These are phyloP conservation scores for Coenonympha arcania DNA, from an alignment of 2,888 invertebrate species.

Conservation along the genomic window DNA sequence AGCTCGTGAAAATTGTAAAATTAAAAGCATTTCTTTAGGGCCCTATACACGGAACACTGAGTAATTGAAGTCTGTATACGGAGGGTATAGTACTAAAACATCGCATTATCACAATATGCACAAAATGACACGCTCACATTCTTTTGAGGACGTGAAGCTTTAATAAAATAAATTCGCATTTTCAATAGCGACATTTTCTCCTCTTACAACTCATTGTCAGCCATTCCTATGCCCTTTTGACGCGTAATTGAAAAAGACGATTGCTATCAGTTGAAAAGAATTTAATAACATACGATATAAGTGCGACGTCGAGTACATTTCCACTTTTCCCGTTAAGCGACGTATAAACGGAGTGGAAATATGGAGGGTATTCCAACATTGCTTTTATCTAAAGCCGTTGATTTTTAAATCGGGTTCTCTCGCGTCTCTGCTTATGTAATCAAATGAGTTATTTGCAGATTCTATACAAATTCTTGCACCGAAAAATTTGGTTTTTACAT, in stretches of 20 bases:
- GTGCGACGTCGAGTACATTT: constrained; percentile 40
- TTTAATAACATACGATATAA: constrained; percentile 65
- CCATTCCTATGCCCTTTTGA: constrained; percentile 61
- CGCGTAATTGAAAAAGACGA: constrained; percentile 68
- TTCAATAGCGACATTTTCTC: constrained; percentile 51
- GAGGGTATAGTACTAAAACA: neutral
- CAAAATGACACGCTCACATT: constrained; percentile 29
- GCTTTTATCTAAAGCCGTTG: neutral
- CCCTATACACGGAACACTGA: too few species aligned
- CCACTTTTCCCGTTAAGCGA: constrained; percentile 37
- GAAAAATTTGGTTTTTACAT: too few species aligned
- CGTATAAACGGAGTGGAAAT: constrained; percentile 21
- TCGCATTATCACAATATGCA: constrained; percentile 16
- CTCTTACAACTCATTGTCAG: constrained; percentile 58
- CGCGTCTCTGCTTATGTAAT: neutral
- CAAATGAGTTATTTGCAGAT: neutral
- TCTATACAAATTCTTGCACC: too few species aligned
- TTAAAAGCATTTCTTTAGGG: too few species aligned
- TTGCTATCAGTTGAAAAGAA: constrained; percentile 67
- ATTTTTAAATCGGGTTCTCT: neutral
- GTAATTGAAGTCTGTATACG: too few species aligned
- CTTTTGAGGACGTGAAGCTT: constrained; percentile 37
- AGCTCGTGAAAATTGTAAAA: too few species aligned
- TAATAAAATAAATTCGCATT: constrained; percentile 57
- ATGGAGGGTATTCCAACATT: neutral